phyloP scores from a whole-genome alignment of 2,113 vertebrate species.

The Anolis carolinensis region DNA sequence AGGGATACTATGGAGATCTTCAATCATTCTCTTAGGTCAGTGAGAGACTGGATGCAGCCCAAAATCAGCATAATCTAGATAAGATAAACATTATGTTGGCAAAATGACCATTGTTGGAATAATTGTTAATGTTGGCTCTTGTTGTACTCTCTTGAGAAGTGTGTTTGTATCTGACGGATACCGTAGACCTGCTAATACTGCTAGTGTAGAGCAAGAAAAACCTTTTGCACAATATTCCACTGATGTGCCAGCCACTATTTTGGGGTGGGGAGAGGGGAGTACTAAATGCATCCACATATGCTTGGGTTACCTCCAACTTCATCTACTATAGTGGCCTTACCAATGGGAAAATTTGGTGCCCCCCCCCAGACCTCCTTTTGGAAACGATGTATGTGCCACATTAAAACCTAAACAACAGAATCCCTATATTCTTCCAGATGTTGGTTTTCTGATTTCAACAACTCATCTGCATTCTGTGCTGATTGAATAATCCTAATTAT shows the following conservation, averaged over 20 bases:
- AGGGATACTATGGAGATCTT: background rate
- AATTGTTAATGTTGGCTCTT: background rate
- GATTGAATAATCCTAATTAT: slow-evolving; percentile 39
- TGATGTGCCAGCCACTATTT: background rate
- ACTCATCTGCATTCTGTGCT: slow-evolving; percentile 52
- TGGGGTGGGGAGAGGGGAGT: background rate
- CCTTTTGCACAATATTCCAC: background rate
- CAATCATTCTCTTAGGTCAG: background rate
- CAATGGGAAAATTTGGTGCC: background rate
- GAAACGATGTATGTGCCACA: background rate
- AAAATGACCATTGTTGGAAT: background rate
- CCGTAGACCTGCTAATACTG: background rate
- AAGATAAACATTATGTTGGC: background rate
- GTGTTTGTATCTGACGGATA: background rate
- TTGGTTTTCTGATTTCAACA: slow-evolving; percentile 39
- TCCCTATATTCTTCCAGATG: slow-evolving; percentile 29
- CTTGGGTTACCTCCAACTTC: background rate
- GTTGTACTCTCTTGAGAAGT: background rate
- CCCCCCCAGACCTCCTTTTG: background rate
- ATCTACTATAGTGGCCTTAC: background rate
- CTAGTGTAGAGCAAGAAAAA: background rate
- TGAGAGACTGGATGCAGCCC: background rate
- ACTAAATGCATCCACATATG: background rate
- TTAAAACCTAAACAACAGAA: background rate
- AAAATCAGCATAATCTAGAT: background rate